phyloP scores from a whole-genome alignment of 2,113 vertebrate genomes.

The Haemorhous mexicanus region DNA sequence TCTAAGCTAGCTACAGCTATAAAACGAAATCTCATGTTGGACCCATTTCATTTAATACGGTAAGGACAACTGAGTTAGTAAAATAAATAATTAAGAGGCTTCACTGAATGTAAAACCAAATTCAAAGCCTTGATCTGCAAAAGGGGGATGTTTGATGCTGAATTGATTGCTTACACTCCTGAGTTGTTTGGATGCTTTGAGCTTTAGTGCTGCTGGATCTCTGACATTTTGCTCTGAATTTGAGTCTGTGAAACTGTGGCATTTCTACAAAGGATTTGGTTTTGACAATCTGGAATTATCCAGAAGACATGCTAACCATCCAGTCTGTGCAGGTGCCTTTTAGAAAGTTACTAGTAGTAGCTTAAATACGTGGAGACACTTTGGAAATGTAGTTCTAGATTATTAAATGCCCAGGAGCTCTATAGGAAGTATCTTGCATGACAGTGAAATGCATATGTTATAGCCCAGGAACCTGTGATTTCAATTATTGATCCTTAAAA shows the following conservation, averaged over 20 bases:
- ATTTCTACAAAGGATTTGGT: neutral
- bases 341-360: neutral
- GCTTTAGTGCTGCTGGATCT: neutral
- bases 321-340: neutral
- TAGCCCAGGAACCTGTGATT: neutral
- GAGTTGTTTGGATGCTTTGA: neutral
- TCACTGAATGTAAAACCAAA: neutral
- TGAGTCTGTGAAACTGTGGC: neutral
- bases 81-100: neutral
- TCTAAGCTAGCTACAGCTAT: neutral
- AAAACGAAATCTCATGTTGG: neutral
- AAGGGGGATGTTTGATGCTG: neutral
- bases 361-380: neutral
- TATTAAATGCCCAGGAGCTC: neutral
- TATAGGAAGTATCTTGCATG: neutral
- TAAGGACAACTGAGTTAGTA: neutral
- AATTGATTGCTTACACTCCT: neutral
- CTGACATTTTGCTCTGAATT: neutral
- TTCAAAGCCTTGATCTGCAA: neutral
- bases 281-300: neutral
- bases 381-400: neutral
- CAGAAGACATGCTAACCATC: neutral
- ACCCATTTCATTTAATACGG: neutral
- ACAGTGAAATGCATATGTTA: neutral
- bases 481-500: neutral